A percentile compares a stretch with the other conserved stretches of the same genome.
These are phyloP conservation scores for Agraylea sexmaculata DNA, from an alignment of 1,140 invertebrate genomes.

Conservation along the genomic window DNA sequence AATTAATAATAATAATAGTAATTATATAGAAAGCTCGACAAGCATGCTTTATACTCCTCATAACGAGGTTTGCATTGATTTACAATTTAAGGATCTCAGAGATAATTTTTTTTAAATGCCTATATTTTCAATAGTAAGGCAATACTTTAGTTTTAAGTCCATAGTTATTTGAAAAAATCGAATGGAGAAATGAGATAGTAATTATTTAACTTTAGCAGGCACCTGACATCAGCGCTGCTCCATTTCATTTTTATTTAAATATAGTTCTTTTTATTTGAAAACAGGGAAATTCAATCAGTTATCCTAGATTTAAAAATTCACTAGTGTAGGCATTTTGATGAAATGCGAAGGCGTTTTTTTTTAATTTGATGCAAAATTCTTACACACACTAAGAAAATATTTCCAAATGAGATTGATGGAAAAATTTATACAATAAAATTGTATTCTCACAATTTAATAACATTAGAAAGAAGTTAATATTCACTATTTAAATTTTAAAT, in stretches of 20 bases:
- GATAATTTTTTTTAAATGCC: constrained; percentile 14
- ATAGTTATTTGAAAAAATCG: constrained; percentile 11
- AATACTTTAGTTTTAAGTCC: constrained; percentile 16
- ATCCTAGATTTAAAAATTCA: too few relatives aligned
- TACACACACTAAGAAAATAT: background rate
- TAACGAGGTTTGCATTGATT: constrained; percentile 17
- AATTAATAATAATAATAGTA: constrained; percentile 11
- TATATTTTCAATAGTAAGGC: constrained; percentile 19
- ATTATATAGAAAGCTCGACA: constrained; percentile 21
- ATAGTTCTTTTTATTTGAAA: too few relatives aligned
- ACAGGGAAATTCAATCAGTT: too few relatives aligned
- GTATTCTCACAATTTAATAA: too few relatives aligned
- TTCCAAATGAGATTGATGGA: background rate
- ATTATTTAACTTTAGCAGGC: constrained; percentile 14
- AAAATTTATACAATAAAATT: too few relatives aligned
- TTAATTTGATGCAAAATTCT: background rate
- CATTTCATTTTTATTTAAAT: too few relatives aligned
- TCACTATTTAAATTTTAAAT: constrained; percentile 6
- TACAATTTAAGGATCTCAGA: constrained; percentile 17
- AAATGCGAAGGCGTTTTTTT: background rate
- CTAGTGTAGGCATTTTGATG: background rate
- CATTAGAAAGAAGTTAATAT: too few relatives aligned
- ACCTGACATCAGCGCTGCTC: constrained; percentile 19
- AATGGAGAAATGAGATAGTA: constrained; percentile 8
- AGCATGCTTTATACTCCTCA: constrained; percentile 20